phyloP scores from a whole-genome alignment of 1,140 invertebrate genomes.

The Hyphantria cunea region DNA sequence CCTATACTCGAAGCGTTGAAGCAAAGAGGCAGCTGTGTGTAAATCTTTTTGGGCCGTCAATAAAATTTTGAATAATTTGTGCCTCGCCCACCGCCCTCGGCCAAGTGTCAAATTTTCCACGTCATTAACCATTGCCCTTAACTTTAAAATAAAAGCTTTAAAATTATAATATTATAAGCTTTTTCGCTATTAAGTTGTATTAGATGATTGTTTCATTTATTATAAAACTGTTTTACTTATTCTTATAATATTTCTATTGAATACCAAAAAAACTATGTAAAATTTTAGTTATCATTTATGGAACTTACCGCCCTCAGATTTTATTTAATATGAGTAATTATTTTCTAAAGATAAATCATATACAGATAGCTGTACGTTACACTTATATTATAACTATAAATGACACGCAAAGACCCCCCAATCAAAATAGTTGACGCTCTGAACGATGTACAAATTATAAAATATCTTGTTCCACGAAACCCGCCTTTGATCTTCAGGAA shows the following conservation, averaged over 20 bases:
- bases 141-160: conserved; percentile 43
- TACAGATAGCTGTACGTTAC: neutral
- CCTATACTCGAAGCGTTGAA: conserved; percentile 4
- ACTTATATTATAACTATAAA: conserved; percentile 10
- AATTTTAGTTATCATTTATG: too few species aligned
- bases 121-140: conserved; percentile 58
- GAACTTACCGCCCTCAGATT: too few species aligned
- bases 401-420: conserved; percentile 11
- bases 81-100: conserved; percentile 44
- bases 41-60: conserved; percentile 54
- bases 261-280: too few species aligned
- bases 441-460: conserved; percentile 33
- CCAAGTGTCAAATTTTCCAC: conserved; percentile 72
- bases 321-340: too few species aligned
- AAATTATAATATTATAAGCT: conserved; percentile 37
- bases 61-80: conserved; percentile 61
- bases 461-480: conserved; percentile 54
- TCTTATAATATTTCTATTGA: too few species aligned
- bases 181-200: conserved; percentile 7
- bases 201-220: neutral
- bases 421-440: conserved; percentile 26
- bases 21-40: conserved; percentile 33
- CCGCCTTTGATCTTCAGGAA: conserved; percentile 68
- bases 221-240: too few species aligned
- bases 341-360: too few species aligned